phyloP scores from a whole-genome alignment of 2,888 invertebrate species.

The Ligdia adustata region DNA sequence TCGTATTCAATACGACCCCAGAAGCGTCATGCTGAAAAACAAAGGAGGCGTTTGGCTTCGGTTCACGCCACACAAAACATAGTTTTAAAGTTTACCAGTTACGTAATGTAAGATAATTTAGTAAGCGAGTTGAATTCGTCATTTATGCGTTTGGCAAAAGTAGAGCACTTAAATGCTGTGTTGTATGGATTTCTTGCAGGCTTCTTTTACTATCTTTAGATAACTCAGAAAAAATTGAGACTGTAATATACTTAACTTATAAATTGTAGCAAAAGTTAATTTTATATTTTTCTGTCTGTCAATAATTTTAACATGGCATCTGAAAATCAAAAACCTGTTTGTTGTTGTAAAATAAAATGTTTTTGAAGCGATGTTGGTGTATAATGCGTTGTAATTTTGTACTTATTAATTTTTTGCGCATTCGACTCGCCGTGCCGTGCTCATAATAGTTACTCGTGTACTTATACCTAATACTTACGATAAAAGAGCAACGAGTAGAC shows the following conservation, averaged over 20 bases:
- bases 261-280: conserved; percentile 5
- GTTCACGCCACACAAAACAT: conserved; percentile 48
- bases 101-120: too few relatives aligned
- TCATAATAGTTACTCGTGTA: conserved; percentile 8
- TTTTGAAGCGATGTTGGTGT: conserved; percentile 12
- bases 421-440: not conserved
- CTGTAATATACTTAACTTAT: conserved; percentile 19
- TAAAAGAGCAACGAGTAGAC: too few relatives aligned
- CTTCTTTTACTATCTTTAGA: too few relatives aligned
- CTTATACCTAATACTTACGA: not conserved
- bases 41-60: conserved; percentile 75
- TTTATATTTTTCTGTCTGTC: conserved; percentile 3
- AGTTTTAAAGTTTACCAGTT: conserved; percentile 17
- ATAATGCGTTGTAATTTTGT: conserved; percentile 16
- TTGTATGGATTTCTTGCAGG: too few relatives aligned
- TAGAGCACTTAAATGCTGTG: not conserved
- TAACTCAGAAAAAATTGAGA: too few relatives aligned
- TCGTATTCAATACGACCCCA: conserved; percentile 66
- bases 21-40: conserved; percentile 77
- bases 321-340: conserved; percentile 2
- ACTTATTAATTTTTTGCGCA: conserved; percentile 24
- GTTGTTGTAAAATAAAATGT: conserved; percentile 7
- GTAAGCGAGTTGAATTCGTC: too few relatives aligned
- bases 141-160: not conserved
- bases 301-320: conserved; percentile 8